A percentile compares a stretch with the other conserved stretches of the same genome.
phyloP scores from a whole-genome alignment of 2,797 vertebrate species.

The Varecia variegata region DNA sequence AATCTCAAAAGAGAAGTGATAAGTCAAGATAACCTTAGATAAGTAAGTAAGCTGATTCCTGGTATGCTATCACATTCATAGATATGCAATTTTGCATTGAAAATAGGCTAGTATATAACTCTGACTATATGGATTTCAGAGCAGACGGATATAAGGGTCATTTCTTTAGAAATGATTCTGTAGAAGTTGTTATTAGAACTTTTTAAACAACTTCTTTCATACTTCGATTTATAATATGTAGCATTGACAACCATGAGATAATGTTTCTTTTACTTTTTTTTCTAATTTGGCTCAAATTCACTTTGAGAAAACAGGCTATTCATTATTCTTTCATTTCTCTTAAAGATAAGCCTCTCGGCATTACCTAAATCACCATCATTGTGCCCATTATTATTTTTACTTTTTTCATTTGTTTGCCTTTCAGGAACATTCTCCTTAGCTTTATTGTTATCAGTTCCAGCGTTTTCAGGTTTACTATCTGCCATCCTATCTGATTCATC shows the following conservation, averaged over 20 bases:
- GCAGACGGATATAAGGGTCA: fast-evolving
- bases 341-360: slow-evolving; percentile 51
- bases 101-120: neutral
- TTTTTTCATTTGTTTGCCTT: slow-evolving; percentile 56
- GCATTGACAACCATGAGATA: neutral
- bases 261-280: neutral
- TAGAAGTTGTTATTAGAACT: neutral
- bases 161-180: neutral
- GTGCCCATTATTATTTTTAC: slow-evolving; percentile 46
- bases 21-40: neutral
- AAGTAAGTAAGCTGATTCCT: neutral
- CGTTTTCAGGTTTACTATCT: slow-evolving; percentile 40
- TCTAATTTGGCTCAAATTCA: neutral
- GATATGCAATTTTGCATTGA: neutral
- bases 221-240: neutral
- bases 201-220: neutral
- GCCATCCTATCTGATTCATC: slow-evolving; percentile 37
- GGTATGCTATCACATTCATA: neutral
- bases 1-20: neutral
- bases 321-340: slow-evolving; percentile 22
- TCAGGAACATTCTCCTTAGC: neutral
- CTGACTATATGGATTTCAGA: neutral
- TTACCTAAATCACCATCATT: slow-evolving; percentile 20
- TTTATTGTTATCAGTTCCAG: neutral
- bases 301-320: neutral